Conservation (phyloP, 2,888 invertebrate genomes). For the Amorpha juglandis region DNA sequence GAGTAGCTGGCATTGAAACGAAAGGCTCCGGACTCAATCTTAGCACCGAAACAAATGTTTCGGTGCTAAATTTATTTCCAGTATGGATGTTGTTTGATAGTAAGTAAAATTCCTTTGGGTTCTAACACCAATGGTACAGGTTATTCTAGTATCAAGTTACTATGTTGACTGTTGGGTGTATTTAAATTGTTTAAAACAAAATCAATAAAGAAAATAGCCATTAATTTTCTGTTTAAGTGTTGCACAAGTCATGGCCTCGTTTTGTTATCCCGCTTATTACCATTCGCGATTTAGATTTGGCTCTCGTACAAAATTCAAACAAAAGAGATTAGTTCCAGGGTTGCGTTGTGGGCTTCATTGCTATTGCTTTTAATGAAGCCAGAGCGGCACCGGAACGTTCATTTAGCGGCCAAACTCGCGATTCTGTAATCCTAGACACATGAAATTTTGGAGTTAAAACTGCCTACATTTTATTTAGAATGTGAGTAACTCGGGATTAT, state of each 20-base stretch:
- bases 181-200: not conserved
- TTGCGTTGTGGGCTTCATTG: constrained; percentile 56
- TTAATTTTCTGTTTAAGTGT: constrained; percentile 30
- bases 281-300: constrained; percentile 35
- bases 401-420: constrained; percentile 27
- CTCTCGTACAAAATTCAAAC: constrained; percentile 69
- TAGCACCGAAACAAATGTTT: too few species aligned
- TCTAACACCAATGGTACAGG: too few species aligned
- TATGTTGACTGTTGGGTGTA: too few species aligned
- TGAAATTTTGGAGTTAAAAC: constrained; percentile 42
- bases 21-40: too few species aligned
- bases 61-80: too few species aligned
- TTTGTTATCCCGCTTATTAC: constrained; percentile 26
- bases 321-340: constrained; percentile 70
- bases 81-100: too few species aligned
- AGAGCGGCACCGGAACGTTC: constrained; percentile 37
- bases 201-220: constrained; percentile 16
- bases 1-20: too few species aligned
- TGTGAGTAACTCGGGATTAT: not conserved
- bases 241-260: constrained; percentile 24
- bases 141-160: too few species aligned
- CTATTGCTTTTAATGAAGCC: constrained; percentile 64
- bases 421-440: constrained; percentile 42
- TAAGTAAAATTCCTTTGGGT: too few species aligned
- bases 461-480: constrained; percentile 45